phyloP scores from a whole-genome alignment of 2,888 invertebrate species.

The Yponomeuta sedellus region DNA sequence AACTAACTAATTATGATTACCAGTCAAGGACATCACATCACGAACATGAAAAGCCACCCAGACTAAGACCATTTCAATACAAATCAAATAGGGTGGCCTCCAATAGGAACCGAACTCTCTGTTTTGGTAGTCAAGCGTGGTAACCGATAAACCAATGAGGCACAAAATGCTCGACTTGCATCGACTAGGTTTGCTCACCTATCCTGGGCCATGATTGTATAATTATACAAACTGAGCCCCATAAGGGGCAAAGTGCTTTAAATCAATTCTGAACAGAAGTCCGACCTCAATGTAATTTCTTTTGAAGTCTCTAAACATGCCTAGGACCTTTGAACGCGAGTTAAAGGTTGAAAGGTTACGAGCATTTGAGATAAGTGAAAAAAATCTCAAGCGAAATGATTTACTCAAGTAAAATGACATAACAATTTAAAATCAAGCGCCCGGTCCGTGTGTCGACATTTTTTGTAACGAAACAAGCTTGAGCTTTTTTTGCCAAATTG shows the following conservation, averaged over 20 bases:
- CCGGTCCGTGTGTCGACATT: neutral
- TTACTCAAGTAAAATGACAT: conserved; percentile 18
- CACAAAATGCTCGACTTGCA: no score
- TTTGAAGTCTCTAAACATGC: conserved; percentile 51
- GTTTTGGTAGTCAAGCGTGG: no score
- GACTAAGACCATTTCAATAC: no score
- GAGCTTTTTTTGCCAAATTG: neutral
- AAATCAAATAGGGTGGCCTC: no score
- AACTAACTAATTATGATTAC: no score
- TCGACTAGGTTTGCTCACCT: no score
- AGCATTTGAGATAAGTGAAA: conserved; percentile 61
- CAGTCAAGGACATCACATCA: no score
- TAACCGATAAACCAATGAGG: no score
- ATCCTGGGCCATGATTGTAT: no score
- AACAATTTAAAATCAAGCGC: conserved; percentile 5
- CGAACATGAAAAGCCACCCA: no score
- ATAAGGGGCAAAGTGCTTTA: neutral
- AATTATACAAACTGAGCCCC: no score
- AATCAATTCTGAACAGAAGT: conserved; percentile 33
- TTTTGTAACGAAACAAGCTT: neutral
- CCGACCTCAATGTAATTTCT: conserved; percentile 48
- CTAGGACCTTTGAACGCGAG: conserved; percentile 47
- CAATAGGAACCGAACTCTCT: no score
- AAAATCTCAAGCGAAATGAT: conserved; percentile 47
- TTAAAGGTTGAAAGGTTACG: conserved; percentile 62